phyloP scores from a whole-genome alignment of 2,113 vertebrate species.

The Pachypanchax playfairii region DNA sequence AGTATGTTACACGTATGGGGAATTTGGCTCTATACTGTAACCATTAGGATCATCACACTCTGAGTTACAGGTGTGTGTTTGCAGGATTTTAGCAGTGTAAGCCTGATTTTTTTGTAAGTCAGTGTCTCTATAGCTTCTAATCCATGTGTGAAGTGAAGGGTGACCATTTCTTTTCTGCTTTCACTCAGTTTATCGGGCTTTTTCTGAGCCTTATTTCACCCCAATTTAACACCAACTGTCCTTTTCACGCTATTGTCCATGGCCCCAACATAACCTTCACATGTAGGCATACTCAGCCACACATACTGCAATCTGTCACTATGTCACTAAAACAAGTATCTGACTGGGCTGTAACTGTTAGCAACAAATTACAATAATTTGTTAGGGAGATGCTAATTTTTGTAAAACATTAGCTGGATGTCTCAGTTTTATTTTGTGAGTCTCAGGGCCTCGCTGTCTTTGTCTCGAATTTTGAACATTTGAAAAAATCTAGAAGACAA shows the following conservation, averaged over 20 bases:
- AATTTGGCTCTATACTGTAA: slow-evolving; percentile 38
- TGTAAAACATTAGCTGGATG: no score
- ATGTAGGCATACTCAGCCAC: slow-evolving; percentile 23
- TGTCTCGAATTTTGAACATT: no score
- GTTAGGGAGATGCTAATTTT: no score
- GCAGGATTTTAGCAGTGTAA: slow-evolving; percentile 53
- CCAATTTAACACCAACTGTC: slow-evolving; percentile 77
- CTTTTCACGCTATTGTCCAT: slow-evolving; percentile 59
- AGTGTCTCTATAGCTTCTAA: slow-evolving; percentile 70
- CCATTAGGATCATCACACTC: slow-evolving; percentile 31
- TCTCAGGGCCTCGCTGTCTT: no score
- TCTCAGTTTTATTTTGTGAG: no score
- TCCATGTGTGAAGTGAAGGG: slow-evolving; percentile 75
- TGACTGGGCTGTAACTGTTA: no score
- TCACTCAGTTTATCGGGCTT: slow-evolving; percentile 49
- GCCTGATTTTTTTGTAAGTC: slow-evolving; percentile 66
- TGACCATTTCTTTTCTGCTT: slow-evolving; percentile 66
- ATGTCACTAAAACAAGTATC: no score
- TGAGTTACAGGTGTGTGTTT: slow-evolving; percentile 26
- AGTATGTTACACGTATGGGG: no score
- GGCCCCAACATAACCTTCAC: slow-evolving; percentile 39
- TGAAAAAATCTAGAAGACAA: no score
- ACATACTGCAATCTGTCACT: slow-evolving; percentile 1
- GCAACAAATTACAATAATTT: no score
- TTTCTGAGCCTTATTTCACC: slow-evolving; percentile 74